phyloP scores from a whole-genome alignment of 2,113 vertebrate species.

The Microcebus ravelobensis region DNA sequence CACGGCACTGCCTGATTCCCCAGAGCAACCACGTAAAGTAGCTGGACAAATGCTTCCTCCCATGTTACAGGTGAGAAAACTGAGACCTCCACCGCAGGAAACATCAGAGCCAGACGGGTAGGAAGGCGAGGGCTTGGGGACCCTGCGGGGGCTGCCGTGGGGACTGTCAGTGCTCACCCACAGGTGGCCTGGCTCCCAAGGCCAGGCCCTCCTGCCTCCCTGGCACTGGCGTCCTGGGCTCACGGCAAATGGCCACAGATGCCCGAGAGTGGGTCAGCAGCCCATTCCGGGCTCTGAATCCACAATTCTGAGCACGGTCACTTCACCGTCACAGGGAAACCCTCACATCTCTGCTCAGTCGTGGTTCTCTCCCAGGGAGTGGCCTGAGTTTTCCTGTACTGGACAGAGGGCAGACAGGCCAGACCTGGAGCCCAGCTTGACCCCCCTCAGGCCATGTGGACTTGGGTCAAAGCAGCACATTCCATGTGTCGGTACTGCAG shows the following conservation, averaged over 20 bases:
- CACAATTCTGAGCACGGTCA: accelerated
- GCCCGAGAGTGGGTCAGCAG: background rate
- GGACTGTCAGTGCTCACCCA: accelerated
- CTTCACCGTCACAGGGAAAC: background rate
- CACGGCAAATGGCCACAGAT: background rate
- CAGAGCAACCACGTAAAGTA: accelerated
- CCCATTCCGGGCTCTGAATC: accelerated
- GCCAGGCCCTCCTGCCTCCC: background rate
- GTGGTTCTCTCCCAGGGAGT: background rate
- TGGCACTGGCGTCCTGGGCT: background rate
- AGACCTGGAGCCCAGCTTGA: no score
- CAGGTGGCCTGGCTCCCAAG: accelerated
- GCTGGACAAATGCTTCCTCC: accelerated
- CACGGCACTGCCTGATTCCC: accelerated
- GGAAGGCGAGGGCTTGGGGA: background rate
- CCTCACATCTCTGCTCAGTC: background rate
- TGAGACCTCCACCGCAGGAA: no score
- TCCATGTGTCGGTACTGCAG: background rate
- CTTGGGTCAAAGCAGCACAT: background rate
- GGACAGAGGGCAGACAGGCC: background rate
- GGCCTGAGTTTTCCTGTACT: background rate
- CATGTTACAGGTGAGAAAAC: accelerated
- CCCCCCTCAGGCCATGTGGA: background rate
- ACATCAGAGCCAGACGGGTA: background rate
- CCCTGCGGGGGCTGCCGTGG: accelerated